phyloP scores from a whole-genome alignment of 2,888 invertebrate genomes.

The Linhomoeus sp. region DNA sequence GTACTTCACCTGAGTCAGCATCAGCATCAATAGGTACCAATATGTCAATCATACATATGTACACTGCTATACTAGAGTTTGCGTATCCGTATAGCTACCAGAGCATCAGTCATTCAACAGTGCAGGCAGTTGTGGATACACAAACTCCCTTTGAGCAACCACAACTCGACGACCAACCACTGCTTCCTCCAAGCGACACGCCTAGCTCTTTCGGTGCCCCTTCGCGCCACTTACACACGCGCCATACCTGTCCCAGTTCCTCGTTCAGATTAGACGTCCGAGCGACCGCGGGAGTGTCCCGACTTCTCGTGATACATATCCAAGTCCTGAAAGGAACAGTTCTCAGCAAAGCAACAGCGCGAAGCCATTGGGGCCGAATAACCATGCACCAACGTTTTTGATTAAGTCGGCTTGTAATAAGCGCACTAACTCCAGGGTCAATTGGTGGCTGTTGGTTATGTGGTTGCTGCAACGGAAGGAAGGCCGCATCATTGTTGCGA shows the following conservation, averaged over 20 bases:
- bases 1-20: slow-evolving; percentile 58
- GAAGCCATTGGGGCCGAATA: neutral
- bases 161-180: too few species aligned
- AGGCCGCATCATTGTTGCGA: slow-evolving; percentile 42
- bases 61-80: too few species aligned
- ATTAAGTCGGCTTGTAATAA: slow-evolving; percentile 57
- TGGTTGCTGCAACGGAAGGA: slow-evolving; percentile 43
- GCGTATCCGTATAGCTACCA: too few species aligned
- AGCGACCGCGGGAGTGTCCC: slow-evolving; percentile 67
- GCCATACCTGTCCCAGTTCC: slow-evolving; percentile 59
- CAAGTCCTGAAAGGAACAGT: slow-evolving; percentile 44
- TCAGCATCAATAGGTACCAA: too few species aligned
- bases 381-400: slow-evolving; percentile 31
- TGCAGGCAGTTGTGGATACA: too few species aligned
- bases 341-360: neutral
- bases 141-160: too few species aligned
- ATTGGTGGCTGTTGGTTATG: slow-evolving; percentile 96
- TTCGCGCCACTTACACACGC: slow-evolving; percentile 63
- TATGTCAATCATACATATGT: too few species aligned
- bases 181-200: too few species aligned
- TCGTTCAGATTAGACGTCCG: slow-evolving; percentile 93
- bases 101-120: too few species aligned
- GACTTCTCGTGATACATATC: slow-evolving; percentile 87
- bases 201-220: slow-evolving; percentile 54
- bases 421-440: slow-evolving; percentile 89